These are phyloP conservation scores for Anneissia japonica DNA, from an alignment of 35 echinoderm and acorn worm species.

Conservation along the genomic window DNA sequence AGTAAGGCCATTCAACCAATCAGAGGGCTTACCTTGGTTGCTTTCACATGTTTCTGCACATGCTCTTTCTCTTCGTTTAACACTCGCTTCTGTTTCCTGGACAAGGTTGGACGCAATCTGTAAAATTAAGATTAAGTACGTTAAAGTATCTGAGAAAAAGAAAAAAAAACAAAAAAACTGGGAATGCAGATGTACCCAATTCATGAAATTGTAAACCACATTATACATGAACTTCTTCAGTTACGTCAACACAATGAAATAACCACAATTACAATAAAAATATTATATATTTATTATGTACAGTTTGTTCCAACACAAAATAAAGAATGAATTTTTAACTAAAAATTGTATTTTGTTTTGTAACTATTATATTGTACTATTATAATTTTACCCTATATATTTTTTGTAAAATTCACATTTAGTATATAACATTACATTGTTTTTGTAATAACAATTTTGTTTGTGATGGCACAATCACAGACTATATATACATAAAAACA, in stretches of 20 bases:
- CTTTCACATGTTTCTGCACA: constrained; percentile 71
- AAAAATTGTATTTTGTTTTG: too few relatives aligned
- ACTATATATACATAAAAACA: background rate
- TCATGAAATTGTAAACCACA: background rate
- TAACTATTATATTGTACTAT: too few relatives aligned
- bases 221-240: background rate
- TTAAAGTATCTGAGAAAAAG: background rate
- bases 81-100: constrained; percentile 63
- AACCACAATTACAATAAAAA: background rate
- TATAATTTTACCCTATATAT: too few relatives aligned
- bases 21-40: constrained; percentile 54
- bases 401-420: too few relatives aligned
- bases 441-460: too few relatives aligned
- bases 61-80: constrained; percentile 57
- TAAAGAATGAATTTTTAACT: too few relatives aligned
- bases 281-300: background rate
- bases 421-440: too few relatives aligned
- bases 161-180: background rate
- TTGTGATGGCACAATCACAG: too few relatives aligned
- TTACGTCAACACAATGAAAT: background rate
- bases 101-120: constrained; percentile 69
- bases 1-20: background rate
- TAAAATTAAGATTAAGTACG: too few relatives aligned
- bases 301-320: background rate
- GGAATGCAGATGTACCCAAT: background rate